phyloP scores from a whole-genome alignment of 37 sponge, comb jelly and placozoan species.

The Crambe crambe region DNA sequence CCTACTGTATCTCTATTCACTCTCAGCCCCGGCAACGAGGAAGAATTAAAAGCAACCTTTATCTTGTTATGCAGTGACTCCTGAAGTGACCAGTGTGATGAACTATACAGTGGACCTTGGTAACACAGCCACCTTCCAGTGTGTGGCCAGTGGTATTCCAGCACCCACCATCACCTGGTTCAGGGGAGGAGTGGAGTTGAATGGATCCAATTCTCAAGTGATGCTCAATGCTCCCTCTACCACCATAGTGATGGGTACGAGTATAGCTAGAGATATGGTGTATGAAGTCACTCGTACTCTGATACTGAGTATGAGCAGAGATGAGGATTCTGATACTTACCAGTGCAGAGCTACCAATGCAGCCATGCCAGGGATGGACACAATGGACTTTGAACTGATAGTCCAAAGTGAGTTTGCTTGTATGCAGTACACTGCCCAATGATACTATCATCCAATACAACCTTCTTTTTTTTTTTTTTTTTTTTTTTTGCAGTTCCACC shows the following conservation, averaged over 20 bases:
- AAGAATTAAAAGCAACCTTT: no score
- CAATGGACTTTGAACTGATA: slow-evolving; percentile 23
- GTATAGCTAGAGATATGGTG: not conserved
- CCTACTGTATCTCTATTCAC: no score
- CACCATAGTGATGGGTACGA: not conserved
- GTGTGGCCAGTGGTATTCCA: not conserved
- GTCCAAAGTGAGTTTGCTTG: slow-evolving; percentile 27
- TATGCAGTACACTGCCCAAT: not conserved
- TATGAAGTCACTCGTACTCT: not conserved
- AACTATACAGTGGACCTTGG: not conserved
- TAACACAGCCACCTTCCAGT: not conserved
- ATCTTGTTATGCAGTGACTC: slow-evolving; percentile 2
- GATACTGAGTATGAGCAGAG: not conserved
- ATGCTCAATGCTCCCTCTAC: not conserved
- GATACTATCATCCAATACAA: not conserved
- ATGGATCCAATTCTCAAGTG: not conserved
- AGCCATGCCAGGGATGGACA: slow-evolving; percentile 1
- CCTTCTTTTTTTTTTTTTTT: no score
- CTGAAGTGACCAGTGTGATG: slow-evolving; percentile 8
- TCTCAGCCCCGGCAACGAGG: no score
- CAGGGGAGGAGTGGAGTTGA: slow-evolving; percentile 12
- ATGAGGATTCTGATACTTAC: not conserved
- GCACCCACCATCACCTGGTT: not conserved
- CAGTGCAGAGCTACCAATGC: slow-evolving; percentile 15
- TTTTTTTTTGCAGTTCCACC: no score